Evolutionary conservation across 2,113 vertebrate species (phyloP), one percentile per base, ranked within the genome.

Genomic region (Myodes glareolus): DNA sequence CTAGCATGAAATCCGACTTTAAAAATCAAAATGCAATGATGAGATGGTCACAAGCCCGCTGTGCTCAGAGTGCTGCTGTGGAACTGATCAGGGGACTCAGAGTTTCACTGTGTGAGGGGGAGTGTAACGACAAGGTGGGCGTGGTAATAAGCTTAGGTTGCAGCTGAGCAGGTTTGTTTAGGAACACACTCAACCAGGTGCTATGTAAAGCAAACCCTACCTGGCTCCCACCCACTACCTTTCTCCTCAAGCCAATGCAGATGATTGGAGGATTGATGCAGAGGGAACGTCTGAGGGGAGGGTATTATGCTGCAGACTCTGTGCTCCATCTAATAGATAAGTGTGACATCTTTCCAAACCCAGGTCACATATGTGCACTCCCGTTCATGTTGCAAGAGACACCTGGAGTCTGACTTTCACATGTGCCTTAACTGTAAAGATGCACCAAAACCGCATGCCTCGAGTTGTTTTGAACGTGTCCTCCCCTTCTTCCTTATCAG

Each of bases 1-100:
- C 33, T 39, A n/a, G 29, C 77, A 58, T 78, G 61, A 93, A 92
- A 90, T 88, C 84, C 50, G 39, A 75, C 84, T n/a, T 84, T 87
- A 92, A 72, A 91, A 95, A 31, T 29, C 25, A 63, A 88, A 94
- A 52, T 67, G 27, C 7, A 39, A 0, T 36, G n/a, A 52, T 88
- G 52, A 33, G 25, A 52, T 19, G 42, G 45, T 67, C 42, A 65
- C 80, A 95, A 65, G 42, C 33, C 87, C 90, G 11, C 81, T 33
- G 11, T 80, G 63, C 95, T 76, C 67, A 84, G 63, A 68, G 9
- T 88, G 45, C 63, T 27, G 2, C 77, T n/a, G 21, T 13, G 25
- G 45, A 93, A 55, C 70, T 45, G 90, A n/a, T 77, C 31, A 65
- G 67, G 16, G 92, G 78, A 90, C 80, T 87, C 42, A 25, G 72